Evolutionary conservation across 1,140 invertebrate species (phyloP).

Genomic region (Babylonia areolata): DNA sequence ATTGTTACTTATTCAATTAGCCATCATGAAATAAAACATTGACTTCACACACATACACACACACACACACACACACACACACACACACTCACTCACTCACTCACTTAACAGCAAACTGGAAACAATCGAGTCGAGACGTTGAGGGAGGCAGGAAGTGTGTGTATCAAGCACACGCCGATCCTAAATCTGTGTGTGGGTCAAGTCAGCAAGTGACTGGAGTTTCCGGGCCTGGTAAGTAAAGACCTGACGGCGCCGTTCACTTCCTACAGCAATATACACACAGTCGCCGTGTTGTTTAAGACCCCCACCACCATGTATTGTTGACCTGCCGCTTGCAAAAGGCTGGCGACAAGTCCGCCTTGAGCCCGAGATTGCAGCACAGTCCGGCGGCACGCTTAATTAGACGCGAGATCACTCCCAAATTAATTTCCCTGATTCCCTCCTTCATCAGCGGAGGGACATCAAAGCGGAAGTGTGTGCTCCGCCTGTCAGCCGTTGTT

Average conservation of each 20-base stretch:
- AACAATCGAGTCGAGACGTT: too few species aligned
- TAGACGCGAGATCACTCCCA: slow-evolving; percentile 31
- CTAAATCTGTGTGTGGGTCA: not conserved
- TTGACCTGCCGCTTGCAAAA: not conserved
- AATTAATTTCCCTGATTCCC: slow-evolving; percentile 27
- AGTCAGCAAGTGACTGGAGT: not conserved
- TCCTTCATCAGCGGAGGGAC: slow-evolving; percentile 18
- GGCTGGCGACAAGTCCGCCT: not conserved
- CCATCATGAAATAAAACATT: too few species aligned
- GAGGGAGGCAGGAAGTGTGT: not conserved
- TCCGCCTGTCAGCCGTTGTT: slow-evolving; percentile 25
- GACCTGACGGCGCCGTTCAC: too few species aligned
- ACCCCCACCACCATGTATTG: too few species aligned
- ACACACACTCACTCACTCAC: too few species aligned
- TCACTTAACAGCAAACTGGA: too few species aligned
- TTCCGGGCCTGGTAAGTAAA: not conserved
- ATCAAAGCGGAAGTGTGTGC: slow-evolving; percentile 32
- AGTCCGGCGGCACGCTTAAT: not conserved
- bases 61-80: too few species aligned
- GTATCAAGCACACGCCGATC: not conserved
- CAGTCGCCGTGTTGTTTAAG: too few species aligned
- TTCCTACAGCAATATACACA: too few species aligned
- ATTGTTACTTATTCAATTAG: too few species aligned
- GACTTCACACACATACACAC: too few species aligned
- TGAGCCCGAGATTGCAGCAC: not conserved